These are phyloP conservation scores for Drosophila ambigua DNA, from an alignment of 1,140 invertebrate genomes.

Conservation along the genomic window DNA sequence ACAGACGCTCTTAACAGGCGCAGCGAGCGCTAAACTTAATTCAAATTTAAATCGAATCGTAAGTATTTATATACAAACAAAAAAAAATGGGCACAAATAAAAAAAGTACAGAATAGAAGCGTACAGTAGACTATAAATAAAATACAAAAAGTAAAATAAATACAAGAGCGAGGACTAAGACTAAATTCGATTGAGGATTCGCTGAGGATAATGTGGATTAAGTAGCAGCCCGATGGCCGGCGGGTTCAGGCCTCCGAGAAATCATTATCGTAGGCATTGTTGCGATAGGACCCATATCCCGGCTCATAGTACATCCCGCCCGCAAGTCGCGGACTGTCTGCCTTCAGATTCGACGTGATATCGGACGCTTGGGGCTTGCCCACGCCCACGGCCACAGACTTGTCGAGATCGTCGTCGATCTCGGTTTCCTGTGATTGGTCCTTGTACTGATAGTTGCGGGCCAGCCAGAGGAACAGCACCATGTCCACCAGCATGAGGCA, in stretches of 20 bases:
- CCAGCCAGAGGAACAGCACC: constrained; percentile 91
- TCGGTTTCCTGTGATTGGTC: constrained; percentile 28
- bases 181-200: constrained; percentile 29
- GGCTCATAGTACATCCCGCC: constrained; percentile 11
- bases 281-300: constrained; percentile 44
- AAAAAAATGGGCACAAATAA: too few species aligned
- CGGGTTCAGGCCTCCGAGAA: constrained; percentile 27
- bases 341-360: neutral
- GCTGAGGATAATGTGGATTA: too few species aligned
- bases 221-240: too few species aligned
- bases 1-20: neutral
- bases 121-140: too few species aligned
- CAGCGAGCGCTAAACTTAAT: too few species aligned
- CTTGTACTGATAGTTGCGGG: constrained; percentile 86
- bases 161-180: constrained; percentile 33
- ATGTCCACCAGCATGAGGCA: constrained; percentile 93
- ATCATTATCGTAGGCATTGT: constrained; percentile 49
- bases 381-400: too few species aligned
- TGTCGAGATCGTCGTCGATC: neutral
- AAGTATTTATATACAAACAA: too few species aligned
- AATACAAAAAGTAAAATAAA: neutral
- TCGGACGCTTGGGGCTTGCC: neutral
- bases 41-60: too few species aligned
- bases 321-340: neutral
- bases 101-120: too few species aligned